Conservation (phyloP, 1,140 invertebrate species). For the Octopus sinensis region DNA sequence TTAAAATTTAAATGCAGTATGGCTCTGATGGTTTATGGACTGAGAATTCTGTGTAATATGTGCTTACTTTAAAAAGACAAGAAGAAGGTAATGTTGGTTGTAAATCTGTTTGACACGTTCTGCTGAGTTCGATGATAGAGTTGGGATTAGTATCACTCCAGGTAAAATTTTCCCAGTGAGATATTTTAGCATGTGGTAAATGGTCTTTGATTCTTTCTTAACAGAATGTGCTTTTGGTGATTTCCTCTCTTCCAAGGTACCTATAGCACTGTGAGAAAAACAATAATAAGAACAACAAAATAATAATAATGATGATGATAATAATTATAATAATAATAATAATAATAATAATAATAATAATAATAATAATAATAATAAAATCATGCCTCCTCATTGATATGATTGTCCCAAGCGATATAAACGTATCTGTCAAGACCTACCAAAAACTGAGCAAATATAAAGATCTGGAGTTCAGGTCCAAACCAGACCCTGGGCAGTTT, state of each 20-base stretch:
- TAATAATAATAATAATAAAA: too few relatives aligned
- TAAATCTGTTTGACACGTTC: conserved; percentile 56
- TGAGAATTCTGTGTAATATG: neutral
- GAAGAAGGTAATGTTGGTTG: conserved; percentile 56
- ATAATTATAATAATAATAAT: too few relatives aligned
- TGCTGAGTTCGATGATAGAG: conserved; percentile 48
- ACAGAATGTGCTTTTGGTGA: neutral
- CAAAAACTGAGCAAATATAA: too few relatives aligned
- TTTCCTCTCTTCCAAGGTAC: neutral
- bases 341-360: too few relatives aligned
- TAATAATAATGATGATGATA: too few relatives aligned
- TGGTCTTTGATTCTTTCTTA: conserved; percentile 51
- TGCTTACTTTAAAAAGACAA: conserved; percentile 56
- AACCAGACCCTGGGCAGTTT: too few relatives aligned
- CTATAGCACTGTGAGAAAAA: neutral
- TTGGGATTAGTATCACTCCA: conserved; percentile 50
- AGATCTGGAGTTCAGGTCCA: too few relatives aligned
- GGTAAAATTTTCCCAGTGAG: conserved; percentile 51
- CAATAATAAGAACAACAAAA: neutral
- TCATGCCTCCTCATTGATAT: too few relatives aligned
- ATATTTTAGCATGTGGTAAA: conserved; percentile 56
- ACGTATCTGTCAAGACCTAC: too few relatives aligned
- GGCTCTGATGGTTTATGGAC: too few relatives aligned
- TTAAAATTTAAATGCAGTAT: too few relatives aligned
- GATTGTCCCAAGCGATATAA: too few relatives aligned